phyloP scores from a whole-genome alignment of 1,140 invertebrate genomes.

The Penaeus japonicus region DNA sequence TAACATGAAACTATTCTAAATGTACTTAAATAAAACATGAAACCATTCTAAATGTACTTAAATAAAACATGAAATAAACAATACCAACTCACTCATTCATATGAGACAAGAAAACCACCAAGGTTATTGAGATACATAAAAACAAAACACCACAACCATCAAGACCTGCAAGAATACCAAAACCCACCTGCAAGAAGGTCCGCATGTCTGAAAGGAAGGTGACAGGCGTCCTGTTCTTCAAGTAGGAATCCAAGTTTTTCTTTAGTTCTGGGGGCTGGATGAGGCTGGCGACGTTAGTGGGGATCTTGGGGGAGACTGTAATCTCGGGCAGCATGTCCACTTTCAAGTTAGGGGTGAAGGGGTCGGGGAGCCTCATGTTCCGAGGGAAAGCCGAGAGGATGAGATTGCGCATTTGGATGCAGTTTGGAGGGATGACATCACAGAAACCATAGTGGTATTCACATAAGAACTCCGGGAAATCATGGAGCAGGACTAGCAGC shows the following conservation, averaged over 20 bases:
- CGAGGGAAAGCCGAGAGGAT: slow-evolving; percentile 97
- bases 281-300: slow-evolving; percentile 86
- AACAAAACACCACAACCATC: neutral
- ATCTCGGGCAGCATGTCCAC: slow-evolving; percentile 92
- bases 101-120: neutral
- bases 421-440: slow-evolving; percentile 98
- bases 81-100: too few relatives aligned
- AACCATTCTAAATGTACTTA: too few relatives aligned
- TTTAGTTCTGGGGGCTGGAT: slow-evolving; percentile 90
- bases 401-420: slow-evolving; percentile 97
- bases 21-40: too few relatives aligned
- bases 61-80: too few relatives aligned
- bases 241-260: slow-evolving; percentile 93
- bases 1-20: too few relatives aligned
- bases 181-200: slow-evolving; percentile 83
- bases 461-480: slow-evolving; percentile 98
- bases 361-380: slow-evolving; percentile 97
- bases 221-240: slow-evolving; percentile 93
- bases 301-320: slow-evolving; percentile 82
- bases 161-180: too few relatives aligned
- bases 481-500: slow-evolving; percentile 93
- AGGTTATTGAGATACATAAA: neutral
- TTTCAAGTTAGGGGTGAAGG: slow-evolving; percentile 96
- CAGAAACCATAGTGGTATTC: slow-evolving; percentile 99
- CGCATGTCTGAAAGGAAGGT: slow-evolving; percentile 93